Evolutionary conservation across 2,797 vertebrate genomes (phyloP).

Genomic region (Apodemus agrarius): DNA sequence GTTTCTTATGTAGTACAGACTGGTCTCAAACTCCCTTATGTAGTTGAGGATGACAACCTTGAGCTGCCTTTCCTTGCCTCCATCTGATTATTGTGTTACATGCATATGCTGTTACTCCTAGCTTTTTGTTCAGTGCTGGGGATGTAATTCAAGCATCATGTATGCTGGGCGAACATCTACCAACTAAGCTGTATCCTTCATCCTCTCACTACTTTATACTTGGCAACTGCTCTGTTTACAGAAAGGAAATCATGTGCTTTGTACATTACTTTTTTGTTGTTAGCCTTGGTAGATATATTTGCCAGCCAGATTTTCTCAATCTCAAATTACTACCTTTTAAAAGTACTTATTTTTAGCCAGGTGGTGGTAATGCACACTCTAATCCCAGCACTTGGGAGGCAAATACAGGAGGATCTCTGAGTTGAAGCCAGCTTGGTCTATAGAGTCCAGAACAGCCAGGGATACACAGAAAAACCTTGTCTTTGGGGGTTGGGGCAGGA

Average conservation of each 20-base stretch:
- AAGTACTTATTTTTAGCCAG: not conserved
- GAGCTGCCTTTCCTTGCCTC: not conserved
- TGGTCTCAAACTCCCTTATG: not conserved
- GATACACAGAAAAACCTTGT: too few species aligned
- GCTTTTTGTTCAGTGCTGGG: not conserved
- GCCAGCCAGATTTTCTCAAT: not conserved
- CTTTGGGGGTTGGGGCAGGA: too few species aligned
- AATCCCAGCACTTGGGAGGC: too few species aligned
- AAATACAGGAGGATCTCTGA: too few species aligned
- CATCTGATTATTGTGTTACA: not conserved
- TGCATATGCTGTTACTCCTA: not conserved
- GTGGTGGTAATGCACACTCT: too few species aligned
- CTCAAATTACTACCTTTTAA: not conserved
- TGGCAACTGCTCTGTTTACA: not conserved
- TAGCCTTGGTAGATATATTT: constrained; percentile 6
- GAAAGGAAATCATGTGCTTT: not conserved
- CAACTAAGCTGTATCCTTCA: not conserved
- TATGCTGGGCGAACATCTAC: not conserved
- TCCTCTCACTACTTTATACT: not conserved
- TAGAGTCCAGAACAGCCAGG: too few species aligned
- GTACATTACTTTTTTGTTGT: not conserved
- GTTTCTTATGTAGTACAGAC: not conserved
- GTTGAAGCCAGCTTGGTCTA: too few species aligned
- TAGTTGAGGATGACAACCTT: not conserved
- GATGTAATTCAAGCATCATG: not conserved